Evolutionary conservation across 1,140 invertebrate species (phyloP), one percentile per base, ranked within the genome.

Genomic region (Sitobion miscanthi): DNA sequence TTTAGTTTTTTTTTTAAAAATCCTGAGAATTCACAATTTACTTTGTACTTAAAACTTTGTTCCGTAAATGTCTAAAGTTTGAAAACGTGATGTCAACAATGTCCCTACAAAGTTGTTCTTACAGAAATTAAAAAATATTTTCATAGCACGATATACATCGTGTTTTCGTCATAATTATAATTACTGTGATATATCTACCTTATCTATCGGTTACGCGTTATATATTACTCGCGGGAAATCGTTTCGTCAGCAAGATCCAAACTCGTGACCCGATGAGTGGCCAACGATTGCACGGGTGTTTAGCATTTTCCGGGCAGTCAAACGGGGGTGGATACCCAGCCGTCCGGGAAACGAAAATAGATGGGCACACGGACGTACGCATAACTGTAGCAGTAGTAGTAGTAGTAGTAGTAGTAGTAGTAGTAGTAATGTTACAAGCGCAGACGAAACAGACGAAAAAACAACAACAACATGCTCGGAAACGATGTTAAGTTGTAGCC

Each of bases 271-370:
- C 21, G 62, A 69, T 69, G 62, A 69, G 62, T 77, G 5, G 57
- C 57, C 57, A 62, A 62, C 25, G 57, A 30, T 62, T 25, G 57
- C 57, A 9, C 1, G 62, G 14, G 62, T 77, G 62, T n/a, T 77
- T n/a, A 77, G 30, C 30, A 30, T 77, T 77, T 77, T n/a, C 14
- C 62, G 62, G 14, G 30, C 11, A 77, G 62, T 17, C 14, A 14
- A 30, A 17, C 14, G 30, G 62, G 14, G 30, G 62, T 17, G 62
- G n/a, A 45, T 90, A 69, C 89, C 5, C 38, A 69, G 89, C 69
- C 54, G 89, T 90, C 54, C 23, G 52, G 38, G 35, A 90, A 54
- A 90, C 23, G 52, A 90, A 69, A 90, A 90, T 49, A n/a, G 89
- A 90, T 90, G 89, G 42, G 42, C n/a, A 47, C n/a, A 47, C 62